Evolutionary conservation across 2,797 vertebrate genomes (phyloP).

Genomic region (Oreochromis grahami): DNA sequence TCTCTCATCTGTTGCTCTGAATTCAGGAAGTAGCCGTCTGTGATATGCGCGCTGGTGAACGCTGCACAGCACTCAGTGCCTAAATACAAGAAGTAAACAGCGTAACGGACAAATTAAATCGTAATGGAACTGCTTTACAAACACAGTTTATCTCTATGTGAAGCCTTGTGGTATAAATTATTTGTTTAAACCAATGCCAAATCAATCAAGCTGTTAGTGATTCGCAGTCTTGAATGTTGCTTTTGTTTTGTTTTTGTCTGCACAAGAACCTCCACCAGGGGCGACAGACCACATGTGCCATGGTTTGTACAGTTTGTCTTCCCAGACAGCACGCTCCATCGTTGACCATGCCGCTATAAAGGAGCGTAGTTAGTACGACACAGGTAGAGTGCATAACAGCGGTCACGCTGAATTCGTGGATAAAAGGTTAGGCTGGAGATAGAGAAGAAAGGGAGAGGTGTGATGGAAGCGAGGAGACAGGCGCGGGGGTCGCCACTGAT

Average conservation of each 20-base stretch:
- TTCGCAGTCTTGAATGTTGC: constrained; percentile 26
- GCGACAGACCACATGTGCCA: constrained; percentile 1
- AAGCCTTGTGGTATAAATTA: background rate
- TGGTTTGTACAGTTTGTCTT: accelerated
- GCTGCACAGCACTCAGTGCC: accelerated
- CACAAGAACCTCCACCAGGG: background rate
- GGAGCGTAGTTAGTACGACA: background rate
- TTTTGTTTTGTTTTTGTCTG: background rate
- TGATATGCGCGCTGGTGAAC: background rate
- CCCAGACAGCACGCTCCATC: background rate
- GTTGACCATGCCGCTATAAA: background rate
- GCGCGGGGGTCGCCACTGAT: background rate
- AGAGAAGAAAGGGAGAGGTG: accelerated
- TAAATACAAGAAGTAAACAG: background rate
- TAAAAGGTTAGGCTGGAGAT: background rate
- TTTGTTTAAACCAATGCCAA: background rate
- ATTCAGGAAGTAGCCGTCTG: constrained; percentile 44
- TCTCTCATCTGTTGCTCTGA: constrained; percentile 28
- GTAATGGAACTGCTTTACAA: background rate
- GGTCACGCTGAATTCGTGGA: background rate
- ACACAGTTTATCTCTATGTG: background rate
- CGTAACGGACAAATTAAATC: background rate
- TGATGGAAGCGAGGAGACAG: background rate
- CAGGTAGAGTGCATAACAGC: background rate
- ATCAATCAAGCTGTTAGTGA: background rate